Conservation (phyloP, 2,888 invertebrate species). For the Melanotus villosus region DNA sequence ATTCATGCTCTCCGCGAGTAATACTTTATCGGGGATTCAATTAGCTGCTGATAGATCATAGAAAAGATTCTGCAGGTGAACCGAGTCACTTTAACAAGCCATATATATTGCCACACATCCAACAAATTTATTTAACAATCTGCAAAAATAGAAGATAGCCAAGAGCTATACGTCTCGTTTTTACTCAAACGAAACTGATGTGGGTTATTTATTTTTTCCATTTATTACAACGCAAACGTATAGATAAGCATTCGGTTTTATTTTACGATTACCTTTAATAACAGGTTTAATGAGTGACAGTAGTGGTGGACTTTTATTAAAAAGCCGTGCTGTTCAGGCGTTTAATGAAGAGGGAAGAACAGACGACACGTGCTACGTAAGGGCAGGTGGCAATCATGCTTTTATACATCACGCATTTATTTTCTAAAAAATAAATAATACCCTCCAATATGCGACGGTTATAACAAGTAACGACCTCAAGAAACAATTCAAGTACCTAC, state of each 20-base stretch:
- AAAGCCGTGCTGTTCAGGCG: not conserved
- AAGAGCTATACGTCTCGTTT: no score
- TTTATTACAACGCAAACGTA: not conserved
- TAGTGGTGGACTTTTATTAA: not conserved
- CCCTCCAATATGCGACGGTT: not conserved
- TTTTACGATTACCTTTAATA: not conserved
- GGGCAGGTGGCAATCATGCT: constrained; percentile 43
- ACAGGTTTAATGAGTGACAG: constrained; percentile 1
- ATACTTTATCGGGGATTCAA: constrained; percentile 51
- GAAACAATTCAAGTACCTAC: not conserved
- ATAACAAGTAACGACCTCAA: not conserved
- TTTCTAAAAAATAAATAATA: constrained; percentile 15
- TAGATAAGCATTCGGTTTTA: not conserved
- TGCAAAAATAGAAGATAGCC: not conserved
- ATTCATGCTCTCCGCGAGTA: constrained; percentile 42
- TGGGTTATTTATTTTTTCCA: not conserved
- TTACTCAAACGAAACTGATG: not conserved
- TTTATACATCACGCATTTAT: constrained; percentile 6
- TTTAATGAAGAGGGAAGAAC: constrained; percentile 16
- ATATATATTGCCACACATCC: constrained; percentile 18
- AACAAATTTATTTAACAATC: constrained; percentile 34
- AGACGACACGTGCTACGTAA: constrained; percentile 22
- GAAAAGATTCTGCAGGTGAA: constrained; percentile 42
- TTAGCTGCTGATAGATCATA: constrained; percentile 45
- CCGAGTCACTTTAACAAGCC: constrained; percentile 37